Percentiles rank a stretch among this genome's conserved stretches.
Conservation (phyloP, 2,888 invertebrate species). For the Timema cristinae region DNA sequence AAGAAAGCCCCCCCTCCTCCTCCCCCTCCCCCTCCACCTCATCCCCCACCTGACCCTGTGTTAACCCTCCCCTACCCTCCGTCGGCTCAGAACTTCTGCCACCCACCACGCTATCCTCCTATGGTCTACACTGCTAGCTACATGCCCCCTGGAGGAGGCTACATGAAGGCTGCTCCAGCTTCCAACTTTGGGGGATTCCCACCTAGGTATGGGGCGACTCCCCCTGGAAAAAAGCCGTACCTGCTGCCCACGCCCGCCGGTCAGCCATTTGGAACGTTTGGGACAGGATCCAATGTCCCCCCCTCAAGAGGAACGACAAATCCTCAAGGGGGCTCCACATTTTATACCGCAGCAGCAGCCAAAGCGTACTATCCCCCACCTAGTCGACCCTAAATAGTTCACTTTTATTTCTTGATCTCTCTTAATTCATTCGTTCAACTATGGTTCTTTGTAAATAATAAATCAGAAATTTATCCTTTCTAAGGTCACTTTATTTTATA, state of each 20-base stretch:
- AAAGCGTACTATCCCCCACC: conserved; percentile 29
- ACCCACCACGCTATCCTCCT: not conserved
- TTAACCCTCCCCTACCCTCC: not conserved
- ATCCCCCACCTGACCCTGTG: conserved; percentile 19
- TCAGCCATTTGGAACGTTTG: not conserved
- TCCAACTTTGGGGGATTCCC: not conserved
- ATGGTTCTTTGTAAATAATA: no score
- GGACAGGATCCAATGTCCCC: conserved; percentile 1
- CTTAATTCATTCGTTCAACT: no score
- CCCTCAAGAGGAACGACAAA: not conserved
- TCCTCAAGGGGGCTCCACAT: conserved; percentile 16
- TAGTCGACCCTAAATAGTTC: no score
- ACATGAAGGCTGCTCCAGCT: not conserved
- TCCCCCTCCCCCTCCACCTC: conserved; percentile 24
- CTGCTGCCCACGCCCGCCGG: conserved; percentile 18
- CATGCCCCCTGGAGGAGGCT: not conserved
- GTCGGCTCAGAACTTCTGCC: conserved; percentile 4
- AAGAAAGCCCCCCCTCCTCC: conserved; percentile 24
- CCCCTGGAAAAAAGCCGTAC: conserved; percentile 4
- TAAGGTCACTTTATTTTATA: no score
- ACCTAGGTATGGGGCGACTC: no score
- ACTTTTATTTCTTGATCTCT: no score
- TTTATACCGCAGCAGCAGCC: conserved; percentile 29
- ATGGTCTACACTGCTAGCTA: conserved; percentile 2
- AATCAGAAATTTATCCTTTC: no score